Evolutionary conservation across 2,797 vertebrate species (phyloP).

Genomic region (Melanotaenia trifasciata): DNA sequence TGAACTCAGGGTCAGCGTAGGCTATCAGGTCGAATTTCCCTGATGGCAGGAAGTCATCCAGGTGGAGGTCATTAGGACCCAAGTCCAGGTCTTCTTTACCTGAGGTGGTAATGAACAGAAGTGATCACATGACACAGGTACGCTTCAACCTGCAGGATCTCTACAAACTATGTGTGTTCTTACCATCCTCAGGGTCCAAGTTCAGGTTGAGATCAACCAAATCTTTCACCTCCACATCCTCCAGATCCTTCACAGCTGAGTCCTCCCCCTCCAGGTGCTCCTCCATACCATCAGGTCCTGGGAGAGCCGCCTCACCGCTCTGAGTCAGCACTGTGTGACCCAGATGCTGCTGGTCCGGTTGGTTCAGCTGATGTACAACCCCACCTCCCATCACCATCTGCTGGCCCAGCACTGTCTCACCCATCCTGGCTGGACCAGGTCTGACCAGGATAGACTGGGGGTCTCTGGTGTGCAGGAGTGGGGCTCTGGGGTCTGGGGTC

Average conservation of each 20-base stretch:
- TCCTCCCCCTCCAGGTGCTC: conserved; percentile 94
- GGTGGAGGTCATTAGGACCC: conserved; percentile 94
- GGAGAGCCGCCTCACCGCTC: conserved; percentile 60
- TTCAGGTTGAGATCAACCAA: conserved; percentile 97
- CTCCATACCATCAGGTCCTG: conserved; percentile 82
- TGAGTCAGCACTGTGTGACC: conserved; percentile 73
- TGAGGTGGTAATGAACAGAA: conserved; percentile 29
- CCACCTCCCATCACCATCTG: conserved; percentile 70
- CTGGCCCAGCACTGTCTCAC: conserved; percentile 74
- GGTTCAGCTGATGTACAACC: conserved; percentile 80
- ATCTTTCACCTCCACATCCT: conserved; percentile 97
- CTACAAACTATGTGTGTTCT: background rate
- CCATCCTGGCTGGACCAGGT: conserved; percentile 68
- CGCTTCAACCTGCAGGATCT: background rate
- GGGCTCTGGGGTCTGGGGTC: conserved; percentile 58
- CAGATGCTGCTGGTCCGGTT: conserved; percentile 78
- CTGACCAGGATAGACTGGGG: conserved; percentile 13
- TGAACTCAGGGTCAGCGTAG: conserved; percentile 95
- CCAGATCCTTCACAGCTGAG: conserved; percentile 94
- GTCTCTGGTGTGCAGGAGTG: conserved; percentile 25
- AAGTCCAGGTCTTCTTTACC: conserved; percentile 91
- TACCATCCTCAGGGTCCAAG: conserved; percentile 92
- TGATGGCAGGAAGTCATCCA: conserved; percentile 93
- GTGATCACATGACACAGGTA: background rate
- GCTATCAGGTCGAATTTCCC: conserved; percentile 98